A percentile compares a stretch with the other conserved stretches of the same genome.
These are phyloP conservation scores for Rhincodon typus DNA, from an alignment of 2,797 vertebrate species.

Conservation along the genomic window DNA sequence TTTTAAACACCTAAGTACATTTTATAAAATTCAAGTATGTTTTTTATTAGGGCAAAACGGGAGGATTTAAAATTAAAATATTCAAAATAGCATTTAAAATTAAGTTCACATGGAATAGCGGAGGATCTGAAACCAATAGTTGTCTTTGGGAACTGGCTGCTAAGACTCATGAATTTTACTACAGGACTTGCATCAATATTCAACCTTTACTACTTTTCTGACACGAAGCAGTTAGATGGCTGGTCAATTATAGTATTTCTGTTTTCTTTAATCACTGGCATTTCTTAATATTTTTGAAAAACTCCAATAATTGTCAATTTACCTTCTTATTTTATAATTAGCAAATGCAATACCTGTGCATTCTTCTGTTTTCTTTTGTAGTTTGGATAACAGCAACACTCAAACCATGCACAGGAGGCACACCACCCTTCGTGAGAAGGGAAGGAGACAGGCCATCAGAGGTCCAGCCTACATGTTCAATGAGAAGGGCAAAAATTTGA, in stretches of 20 bases:
- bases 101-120: not conserved
- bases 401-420: constrained; percentile 83
- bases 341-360: not conserved
- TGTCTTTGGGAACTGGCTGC: not conserved
- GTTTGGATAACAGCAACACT: constrained; percentile 59
- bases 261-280: not conserved
- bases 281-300: not conserved
- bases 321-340: not conserved
- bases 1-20: not conserved
- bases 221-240: not conserved
- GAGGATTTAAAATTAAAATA: not conserved
- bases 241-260: not conserved
- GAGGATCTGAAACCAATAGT: not conserved
- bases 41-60: not conserved
- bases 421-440: constrained; percentile 88
- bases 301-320: not conserved
- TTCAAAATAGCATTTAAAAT: not conserved
- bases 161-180: not conserved
- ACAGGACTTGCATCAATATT: not conserved
- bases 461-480: constrained; percentile 98
- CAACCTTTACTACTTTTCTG: not conserved
- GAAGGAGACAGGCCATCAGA: constrained; percentile 84
- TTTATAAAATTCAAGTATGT: not conserved
- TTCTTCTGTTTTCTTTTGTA: constrained; percentile 47
- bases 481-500: constrained; percentile 84